These are phyloP conservation scores for Thalpophila matura DNA, from an alignment of 2,888 invertebrate genomes.

Conservation along the genomic window DNA sequence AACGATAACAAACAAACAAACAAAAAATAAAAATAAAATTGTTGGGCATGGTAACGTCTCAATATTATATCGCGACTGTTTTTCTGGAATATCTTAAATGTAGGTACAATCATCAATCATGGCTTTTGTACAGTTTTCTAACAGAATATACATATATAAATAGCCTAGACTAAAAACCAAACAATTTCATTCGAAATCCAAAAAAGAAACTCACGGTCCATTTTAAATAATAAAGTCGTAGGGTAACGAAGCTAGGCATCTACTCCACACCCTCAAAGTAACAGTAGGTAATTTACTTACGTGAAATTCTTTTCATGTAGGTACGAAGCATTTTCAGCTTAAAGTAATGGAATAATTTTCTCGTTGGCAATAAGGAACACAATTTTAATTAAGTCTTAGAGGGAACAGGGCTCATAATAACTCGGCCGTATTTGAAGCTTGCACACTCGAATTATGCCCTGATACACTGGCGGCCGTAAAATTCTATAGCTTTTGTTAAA, in stretches of 20 bases:
- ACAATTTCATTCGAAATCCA: too few species aligned
- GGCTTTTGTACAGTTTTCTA: too few species aligned
- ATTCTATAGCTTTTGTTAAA: conserved; percentile 32
- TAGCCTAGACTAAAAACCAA: too few species aligned
- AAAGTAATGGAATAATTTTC: conserved; percentile 69
- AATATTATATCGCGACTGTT: too few species aligned
- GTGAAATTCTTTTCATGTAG: conserved; percentile 55
- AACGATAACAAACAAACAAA: too few species aligned
- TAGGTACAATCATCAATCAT: too few species aligned
- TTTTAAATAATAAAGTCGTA: too few species aligned
- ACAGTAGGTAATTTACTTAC: conserved; percentile 35
- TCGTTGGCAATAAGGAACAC: conserved; percentile 65
- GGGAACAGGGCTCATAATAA: conserved; percentile 70
- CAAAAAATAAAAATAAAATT: too few species aligned
- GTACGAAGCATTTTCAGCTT: conserved; percentile 47
- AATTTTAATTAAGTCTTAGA: conserved; percentile 77
- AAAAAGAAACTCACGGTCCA: too few species aligned
- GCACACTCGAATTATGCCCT: conserved; percentile 68
- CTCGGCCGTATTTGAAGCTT: conserved; percentile 72
- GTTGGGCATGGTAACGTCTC: too few species aligned
- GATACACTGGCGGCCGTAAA: conserved; percentile 62
- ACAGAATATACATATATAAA: too few species aligned
- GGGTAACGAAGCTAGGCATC: conserved; percentile 1
- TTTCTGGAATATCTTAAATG: too few species aligned
- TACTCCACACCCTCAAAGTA: conserved; percentile 16